Percentiles rank a stretch among this genome's conserved stretches.
These are phyloP conservation scores for Anthrax anthrax DNA, from an alignment of 2,888 invertebrate genomes.

Conservation along the genomic window DNA sequence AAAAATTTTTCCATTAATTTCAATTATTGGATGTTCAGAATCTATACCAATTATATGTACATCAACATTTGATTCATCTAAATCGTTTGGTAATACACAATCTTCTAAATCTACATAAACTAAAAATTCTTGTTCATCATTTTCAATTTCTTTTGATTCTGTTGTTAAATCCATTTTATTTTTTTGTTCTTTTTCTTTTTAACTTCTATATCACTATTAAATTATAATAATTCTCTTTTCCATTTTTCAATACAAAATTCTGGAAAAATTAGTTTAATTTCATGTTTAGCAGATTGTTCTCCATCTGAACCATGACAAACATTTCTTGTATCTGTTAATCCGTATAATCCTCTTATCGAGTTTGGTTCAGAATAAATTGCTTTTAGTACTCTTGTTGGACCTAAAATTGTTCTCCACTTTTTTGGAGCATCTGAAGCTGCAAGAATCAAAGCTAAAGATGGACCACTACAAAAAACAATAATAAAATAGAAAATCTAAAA, in stretches of 20 bases:
- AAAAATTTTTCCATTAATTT: slow-evolving; percentile 51
- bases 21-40: slow-evolving; percentile 46
- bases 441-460: slow-evolving; percentile 65
- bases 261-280: slow-evolving; percentile 75
- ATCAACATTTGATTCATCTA: slow-evolving; percentile 21
- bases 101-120: slow-evolving; percentile 31
- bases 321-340: slow-evolving; percentile 88
- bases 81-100: slow-evolving; percentile 20
- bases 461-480: slow-evolving; percentile 49
- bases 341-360: slow-evolving; percentile 68
- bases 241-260: slow-evolving; percentile 41
- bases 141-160: slow-evolving; percentile 13
- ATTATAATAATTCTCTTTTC: not conserved
- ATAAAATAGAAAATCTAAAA: slow-evolving; percentile 1
- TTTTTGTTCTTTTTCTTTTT: too few species aligned
- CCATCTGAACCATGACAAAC: slow-evolving; percentile 87
- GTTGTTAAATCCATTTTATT: too few species aligned
- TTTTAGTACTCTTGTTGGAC: slow-evolving; percentile 78
- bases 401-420: slow-evolving; percentile 72
- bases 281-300: slow-evolving; percentile 51
- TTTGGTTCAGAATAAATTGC: slow-evolving; percentile 64
- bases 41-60: slow-evolving; percentile 45
- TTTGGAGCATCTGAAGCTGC: slow-evolving; percentile 60
- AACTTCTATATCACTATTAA: too few species aligned
- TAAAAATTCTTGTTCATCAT: slow-evolving; percentile 29